Evolutionary conservation across 2,888 invertebrate genomes (phyloP).

Genomic region (Hydraecia micacea): DNA sequence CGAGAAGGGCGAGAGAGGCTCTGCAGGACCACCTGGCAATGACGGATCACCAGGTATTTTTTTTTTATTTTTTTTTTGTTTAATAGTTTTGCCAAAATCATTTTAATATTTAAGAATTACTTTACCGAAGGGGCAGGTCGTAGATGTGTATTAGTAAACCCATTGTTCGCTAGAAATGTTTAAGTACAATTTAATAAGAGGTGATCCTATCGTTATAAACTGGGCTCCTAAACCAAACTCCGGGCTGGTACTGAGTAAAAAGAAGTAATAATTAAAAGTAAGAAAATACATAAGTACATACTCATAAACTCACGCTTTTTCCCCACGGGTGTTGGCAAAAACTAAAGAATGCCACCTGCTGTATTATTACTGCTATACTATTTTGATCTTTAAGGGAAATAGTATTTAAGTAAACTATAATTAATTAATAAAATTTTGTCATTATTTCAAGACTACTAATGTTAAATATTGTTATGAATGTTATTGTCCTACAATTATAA

Average conservation of each 20-base stretch:
- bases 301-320: neutral
- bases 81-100: neutral
- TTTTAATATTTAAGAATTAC: neutral
- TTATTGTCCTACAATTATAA: too few relatives aligned
- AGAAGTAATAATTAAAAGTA: neutral
- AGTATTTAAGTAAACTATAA: too few relatives aligned
- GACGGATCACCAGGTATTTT: slow-evolving; percentile 93
- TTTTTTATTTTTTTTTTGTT: neutral
- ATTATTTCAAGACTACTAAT: too few relatives aligned
- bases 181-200: neutral
- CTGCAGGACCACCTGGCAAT: slow-evolving; percentile 92
- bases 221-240: neutral
- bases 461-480: too few relatives aligned
- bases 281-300: neutral
- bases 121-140: too few relatives aligned
- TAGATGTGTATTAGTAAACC: neutral
- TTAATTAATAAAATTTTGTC: too few relatives aligned
- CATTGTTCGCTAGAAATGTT: neutral
- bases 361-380: too few relatives aligned
- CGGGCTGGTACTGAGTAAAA: neutral
- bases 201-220: neutral
- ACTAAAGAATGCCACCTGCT: neutral
- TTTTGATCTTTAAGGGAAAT: too few relatives aligned
- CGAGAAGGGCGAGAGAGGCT: slow-evolving; percentile 94
- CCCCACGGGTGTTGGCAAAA: too few relatives aligned